Evolutionary conservation across 1,140 invertebrate species (phyloP).

Genomic region (Pseudomyrmex flavicornis): DNA sequence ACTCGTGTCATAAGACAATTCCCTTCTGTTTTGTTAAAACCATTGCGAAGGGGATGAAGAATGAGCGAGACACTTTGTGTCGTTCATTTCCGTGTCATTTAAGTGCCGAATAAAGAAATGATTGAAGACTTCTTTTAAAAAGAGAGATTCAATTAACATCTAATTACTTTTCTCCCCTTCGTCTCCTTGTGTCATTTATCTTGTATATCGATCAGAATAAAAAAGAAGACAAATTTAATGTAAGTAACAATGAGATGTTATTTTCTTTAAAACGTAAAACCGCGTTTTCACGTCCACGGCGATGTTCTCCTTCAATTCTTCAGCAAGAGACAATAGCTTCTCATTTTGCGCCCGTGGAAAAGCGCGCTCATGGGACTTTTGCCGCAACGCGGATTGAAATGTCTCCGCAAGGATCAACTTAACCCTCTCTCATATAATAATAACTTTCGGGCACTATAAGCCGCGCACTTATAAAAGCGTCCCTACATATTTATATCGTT

Average conservation of each 20-base stretch:
- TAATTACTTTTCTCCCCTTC: too few relatives aligned
- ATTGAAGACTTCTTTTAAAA: neutral
- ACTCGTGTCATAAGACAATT: neutral
- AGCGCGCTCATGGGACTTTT: constrained; percentile 40
- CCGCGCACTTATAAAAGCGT: constrained; percentile 40
- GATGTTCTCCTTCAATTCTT: constrained; percentile 35
- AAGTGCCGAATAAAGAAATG: constrained; percentile 3
- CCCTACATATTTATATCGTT: constrained; percentile 34
- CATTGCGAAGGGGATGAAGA: neutral
- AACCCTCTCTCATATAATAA: constrained; percentile 20
- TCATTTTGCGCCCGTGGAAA: constrained; percentile 44
- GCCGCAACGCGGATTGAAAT: constrained; percentile 46
- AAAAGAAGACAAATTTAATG: constrained; percentile 14
- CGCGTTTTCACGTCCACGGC: constrained; percentile 15
- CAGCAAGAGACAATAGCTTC: constrained; percentile 47
- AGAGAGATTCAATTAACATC: too few relatives aligned
- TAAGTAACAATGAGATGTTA: constrained; percentile 6
- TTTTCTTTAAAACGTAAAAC: neutral
- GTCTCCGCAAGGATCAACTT: constrained; percentile 51
- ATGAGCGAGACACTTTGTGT: neutral
- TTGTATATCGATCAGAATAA: neutral
- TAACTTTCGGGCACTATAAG: constrained; percentile 40
- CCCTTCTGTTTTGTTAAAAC: constrained; percentile 7
- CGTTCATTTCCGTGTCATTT: neutral
- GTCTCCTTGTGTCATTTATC: neutral